Evolutionary conservation across 2,888 invertebrate genomes (phyloP).

Genomic region (Plebejus anna): DNA sequence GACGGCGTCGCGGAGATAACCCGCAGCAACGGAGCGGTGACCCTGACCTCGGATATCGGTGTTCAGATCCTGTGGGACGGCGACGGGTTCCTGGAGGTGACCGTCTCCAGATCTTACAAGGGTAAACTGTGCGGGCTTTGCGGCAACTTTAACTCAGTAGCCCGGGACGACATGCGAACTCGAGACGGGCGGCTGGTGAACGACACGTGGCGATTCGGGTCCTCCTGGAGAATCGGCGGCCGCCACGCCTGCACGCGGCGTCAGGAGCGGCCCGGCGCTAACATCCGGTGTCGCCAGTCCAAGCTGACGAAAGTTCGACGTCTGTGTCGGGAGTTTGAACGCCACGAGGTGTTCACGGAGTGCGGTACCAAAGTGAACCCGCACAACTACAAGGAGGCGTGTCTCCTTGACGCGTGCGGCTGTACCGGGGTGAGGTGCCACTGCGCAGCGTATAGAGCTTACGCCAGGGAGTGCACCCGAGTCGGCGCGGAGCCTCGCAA

Average conservation of each 20-base stretch:
- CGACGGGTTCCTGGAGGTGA: slow-evolving; percentile 94
- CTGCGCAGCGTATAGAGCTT: slow-evolving; percentile 94
- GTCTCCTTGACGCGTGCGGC: slow-evolving; percentile 92
- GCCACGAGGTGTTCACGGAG: slow-evolving; percentile 82
- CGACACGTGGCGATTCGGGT: slow-evolving; percentile 87
- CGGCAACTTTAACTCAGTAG: slow-evolving; percentile 94
- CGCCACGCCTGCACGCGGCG: slow-evolving; percentile 84
- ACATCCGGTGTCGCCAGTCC: slow-evolving; percentile 74
- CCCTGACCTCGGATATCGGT: slow-evolving; percentile 85
- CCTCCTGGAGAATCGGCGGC: slow-evolving; percentile 95
- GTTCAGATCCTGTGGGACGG: slow-evolving; percentile 95
- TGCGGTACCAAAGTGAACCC: slow-evolving; percentile 91
- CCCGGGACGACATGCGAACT: slow-evolving; percentile 90
- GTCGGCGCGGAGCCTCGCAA: slow-evolving; percentile 85
- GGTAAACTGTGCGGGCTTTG: slow-evolving; percentile 93
- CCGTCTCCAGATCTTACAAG: slow-evolving; percentile 85
- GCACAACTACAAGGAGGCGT: slow-evolving; percentile 91
- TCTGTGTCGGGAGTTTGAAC: slow-evolving; percentile 75
- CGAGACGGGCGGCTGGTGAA: slow-evolving; percentile 83
- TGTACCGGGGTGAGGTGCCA: slow-evolving; percentile 90
- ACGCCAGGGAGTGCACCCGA: slow-evolving; percentile 91
- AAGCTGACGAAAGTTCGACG: slow-evolving; percentile 64
- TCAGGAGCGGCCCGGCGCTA: slow-evolving; percentile 65
- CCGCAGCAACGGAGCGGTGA: slow-evolving; percentile 83
- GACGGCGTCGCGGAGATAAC: slow-evolving; percentile 81